Conservation (phyloP, 1,140 invertebrate genomes). For the Gyrodactylus bullatarudis region DNA sequence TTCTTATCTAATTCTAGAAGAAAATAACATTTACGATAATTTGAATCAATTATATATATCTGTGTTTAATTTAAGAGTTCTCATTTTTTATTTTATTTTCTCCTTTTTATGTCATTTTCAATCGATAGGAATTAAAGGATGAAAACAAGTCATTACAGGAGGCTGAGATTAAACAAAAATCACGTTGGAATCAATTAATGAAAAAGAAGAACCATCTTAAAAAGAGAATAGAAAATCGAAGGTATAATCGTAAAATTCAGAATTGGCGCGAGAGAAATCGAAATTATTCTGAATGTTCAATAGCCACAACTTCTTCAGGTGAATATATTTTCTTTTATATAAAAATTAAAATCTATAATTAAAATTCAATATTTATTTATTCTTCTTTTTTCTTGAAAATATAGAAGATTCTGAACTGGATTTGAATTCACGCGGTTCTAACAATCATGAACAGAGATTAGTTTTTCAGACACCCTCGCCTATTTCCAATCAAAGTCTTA, state of each 20-base stretch:
- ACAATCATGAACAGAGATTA: not conserved
- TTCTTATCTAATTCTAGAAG: no score
- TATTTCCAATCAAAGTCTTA: no score
- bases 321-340: not conserved
- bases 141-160: not conserved
- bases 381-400: no score
- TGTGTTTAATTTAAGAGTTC: no score
- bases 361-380: no score
- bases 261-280: not conserved
- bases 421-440: not conserved
- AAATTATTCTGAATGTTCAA: slow-evolving; percentile 6
- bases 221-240: not conserved
- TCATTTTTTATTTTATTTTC: not conserved
- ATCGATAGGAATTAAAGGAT: not conserved
- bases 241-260: not conserved
- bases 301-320: slow-evolving; percentile 4
- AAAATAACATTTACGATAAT: no score
- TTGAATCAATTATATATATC: no score
- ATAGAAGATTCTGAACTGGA: not conserved
- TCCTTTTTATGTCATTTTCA: not conserved
- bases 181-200: not conserved
- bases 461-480: not conserved
- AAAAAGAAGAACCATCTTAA: not conserved
- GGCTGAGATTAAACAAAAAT: not conserved
- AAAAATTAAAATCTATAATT: not conserved